These are phyloP conservation scores for Bilobella aurantiaca DNA, from an alignment of 1,140 invertebrate genomes.

Conservation along the genomic window DNA sequence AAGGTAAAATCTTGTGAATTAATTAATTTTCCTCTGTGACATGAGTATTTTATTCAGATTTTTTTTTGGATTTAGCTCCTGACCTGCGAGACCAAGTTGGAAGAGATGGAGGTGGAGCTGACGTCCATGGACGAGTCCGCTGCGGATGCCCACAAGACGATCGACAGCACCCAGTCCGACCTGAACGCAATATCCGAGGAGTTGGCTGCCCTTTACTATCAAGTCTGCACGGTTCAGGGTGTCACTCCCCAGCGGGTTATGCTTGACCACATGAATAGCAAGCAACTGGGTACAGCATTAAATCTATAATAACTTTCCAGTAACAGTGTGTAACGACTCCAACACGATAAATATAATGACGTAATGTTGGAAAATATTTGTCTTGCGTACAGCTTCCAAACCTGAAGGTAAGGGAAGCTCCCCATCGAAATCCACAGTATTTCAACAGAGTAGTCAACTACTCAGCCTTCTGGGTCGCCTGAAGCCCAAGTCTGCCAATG, in stretches of 20 bases:
- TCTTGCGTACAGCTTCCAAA: too few relatives aligned
- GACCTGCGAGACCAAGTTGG: slow-evolving; percentile 62
- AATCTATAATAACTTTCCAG: too few relatives aligned
- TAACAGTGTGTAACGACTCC: slow-evolving; percentile 87
- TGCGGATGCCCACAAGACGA: slow-evolving; percentile 58
- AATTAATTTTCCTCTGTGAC: not conserved
- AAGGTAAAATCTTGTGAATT: slow-evolving; percentile 40
- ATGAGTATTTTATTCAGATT: slow-evolving; percentile 2
- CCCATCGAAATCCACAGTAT: too few relatives aligned
- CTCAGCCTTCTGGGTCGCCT: slow-evolving; percentile 85
- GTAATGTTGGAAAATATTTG: too few relatives aligned
- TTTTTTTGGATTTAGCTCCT: slow-evolving; percentile 51
- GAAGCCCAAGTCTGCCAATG: slow-evolving; percentile 50
- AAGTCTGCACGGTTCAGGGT: too few relatives aligned
- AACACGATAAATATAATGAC: too few relatives aligned
- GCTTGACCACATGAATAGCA: too few relatives aligned
- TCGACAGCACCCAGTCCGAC: slow-evolving; percentile 69
- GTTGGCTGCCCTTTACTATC: too few relatives aligned
- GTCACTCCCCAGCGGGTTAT: too few relatives aligned
- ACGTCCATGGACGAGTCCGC: slow-evolving; percentile 61
- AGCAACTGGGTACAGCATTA: too few relatives aligned
- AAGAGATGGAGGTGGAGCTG: slow-evolving; percentile 65
- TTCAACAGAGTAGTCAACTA: too few relatives aligned
- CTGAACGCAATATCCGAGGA: slow-evolving; percentile 77
- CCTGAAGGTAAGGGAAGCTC: too few relatives aligned